Base-by-base conservation (phyloP, 2,888 invertebrate species). In the Latrodectus hesperus region DNA sequence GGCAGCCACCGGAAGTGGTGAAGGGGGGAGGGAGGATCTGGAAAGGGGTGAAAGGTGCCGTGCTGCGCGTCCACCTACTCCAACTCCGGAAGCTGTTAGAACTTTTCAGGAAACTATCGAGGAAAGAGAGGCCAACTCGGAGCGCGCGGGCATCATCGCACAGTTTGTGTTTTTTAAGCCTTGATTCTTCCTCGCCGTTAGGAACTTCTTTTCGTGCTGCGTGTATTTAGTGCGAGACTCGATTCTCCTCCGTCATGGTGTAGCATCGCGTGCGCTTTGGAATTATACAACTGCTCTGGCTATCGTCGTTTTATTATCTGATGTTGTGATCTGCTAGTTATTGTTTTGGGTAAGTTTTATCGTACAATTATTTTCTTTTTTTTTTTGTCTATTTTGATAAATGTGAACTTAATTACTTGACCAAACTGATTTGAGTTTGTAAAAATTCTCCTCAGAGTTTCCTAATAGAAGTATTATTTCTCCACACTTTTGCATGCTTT, bases 1-100 rank as follows among this genome's bases (percentile, higher is more conserved):
- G 14, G 60, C 72, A 67, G 53, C 65, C 17, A 65, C 82, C 82
- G 83, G 87, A 82, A 83, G 83, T 53, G 65, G 65, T 70, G 86
- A 75, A 49, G 73, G 76, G 76, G 68, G 55, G 68, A 64, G 22
- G 12, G 76, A 75, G 70, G 60, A 60, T n/a, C 60, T n/a, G n/a
- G 60, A n/a, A 60, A 78, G 55, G 70, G 26, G 67, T 68, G 73
- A 86, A 86, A 86, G 86, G 86, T 86, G 84, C 77, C n/a, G 38
- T 60, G 71, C 80, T 60, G 71, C 80, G 72, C 26, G 78, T 88
- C 82, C 87, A 88, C 87, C 82, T 79, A 83, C 38, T 38, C 38
- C 38, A 60, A 60, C 87, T 83, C 87, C 82, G 87, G 87, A 88
- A 83, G 82, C 68, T 68, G 49, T n/a, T n/a, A 14, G 75, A 76